Evolutionary conservation across 1,140 invertebrate species (phyloP).

Genomic region (Eriocheir sinensis): DNA sequence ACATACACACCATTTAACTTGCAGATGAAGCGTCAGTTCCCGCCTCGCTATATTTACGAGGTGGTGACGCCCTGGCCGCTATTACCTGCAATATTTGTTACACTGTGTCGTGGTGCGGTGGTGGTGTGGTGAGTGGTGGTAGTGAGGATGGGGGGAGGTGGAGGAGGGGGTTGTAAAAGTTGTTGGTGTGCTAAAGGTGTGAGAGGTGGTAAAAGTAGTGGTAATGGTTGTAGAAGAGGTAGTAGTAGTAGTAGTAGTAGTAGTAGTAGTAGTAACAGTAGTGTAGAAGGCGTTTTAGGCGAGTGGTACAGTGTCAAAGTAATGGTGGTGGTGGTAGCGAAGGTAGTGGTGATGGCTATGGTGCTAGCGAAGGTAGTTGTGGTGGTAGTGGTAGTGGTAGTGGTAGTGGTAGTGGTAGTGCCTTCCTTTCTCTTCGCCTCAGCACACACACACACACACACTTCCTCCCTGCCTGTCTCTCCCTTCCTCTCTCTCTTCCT

Average conservation of each 20-base stretch:
- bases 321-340: no score
- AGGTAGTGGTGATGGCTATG: no score
- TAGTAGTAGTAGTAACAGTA: no score
- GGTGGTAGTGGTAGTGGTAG: background rate
- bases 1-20: conserved; percentile 4
- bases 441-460: background rate
- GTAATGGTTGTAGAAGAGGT: no score
- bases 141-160: background rate
- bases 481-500: conserved; percentile 18
- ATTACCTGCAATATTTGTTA: conserved; percentile 6
- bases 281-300: no score
- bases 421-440: background rate
- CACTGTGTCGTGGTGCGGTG: background rate
- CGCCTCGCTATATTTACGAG: background rate
- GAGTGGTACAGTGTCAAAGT: no score
- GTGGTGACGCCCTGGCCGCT: background rate
- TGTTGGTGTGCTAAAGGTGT: background rate
- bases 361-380: no score
- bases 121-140: background rate
- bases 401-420: background rate
- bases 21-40: background rate
- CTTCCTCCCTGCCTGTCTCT: background rate
- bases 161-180: no score
- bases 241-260: no score
- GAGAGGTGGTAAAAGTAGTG: no score